Base-by-base conservation (phyloP, 2,797 vertebrate species). In the Sebastes steindachneri region DNA sequence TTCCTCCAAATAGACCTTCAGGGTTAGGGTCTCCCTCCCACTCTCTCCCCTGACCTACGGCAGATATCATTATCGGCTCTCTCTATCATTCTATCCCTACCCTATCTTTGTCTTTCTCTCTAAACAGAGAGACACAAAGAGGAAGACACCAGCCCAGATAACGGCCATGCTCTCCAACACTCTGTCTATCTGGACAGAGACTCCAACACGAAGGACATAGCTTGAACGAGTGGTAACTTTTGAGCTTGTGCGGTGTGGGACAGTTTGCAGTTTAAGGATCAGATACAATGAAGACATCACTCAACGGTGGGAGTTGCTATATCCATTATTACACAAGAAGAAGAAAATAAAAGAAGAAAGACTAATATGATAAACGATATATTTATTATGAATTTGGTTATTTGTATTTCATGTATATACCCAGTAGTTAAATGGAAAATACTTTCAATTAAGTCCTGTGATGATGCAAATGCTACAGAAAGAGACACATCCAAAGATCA, bases 1-100 rank as follows among this genome's bases (percentile, higher is more conserved):
- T 94, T 91, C 86, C 79, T 91, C 85, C 86, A 93, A 95, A 95
- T 79, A 92, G 90, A 89, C 85, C 86, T 89, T 85, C 82, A 76
- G 89, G 89, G 86, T 90, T 84, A 83, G 87, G 83, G 86, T 90
- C 77, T 77, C 57, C 83, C 86, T 77, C 70, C 60, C 37, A 65
- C 82, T 73, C 70, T 68, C 82, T 86, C 77, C 73, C 55, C 70
- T 93, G 90, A 94, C 91, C 92, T 87, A 75, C 31, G n/a, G 37
- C 72, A 75, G 82, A 82, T 88, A 83, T 87, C 87, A 90, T 93
- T 94, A 95, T 89, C 87, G 81, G 84, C 68, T 73, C 68, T 70
- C 58, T 76, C 73, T 41, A 37, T 59, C 29, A 3, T 33, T 77
- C 53, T 28, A 19, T 84, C 72, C 73, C 74, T 58, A 59, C 66